These are phyloP conservation scores for Channa maculata DNA, from an alignment of 2,113 vertebrate genomes.

Conservation along the genomic window DNA sequence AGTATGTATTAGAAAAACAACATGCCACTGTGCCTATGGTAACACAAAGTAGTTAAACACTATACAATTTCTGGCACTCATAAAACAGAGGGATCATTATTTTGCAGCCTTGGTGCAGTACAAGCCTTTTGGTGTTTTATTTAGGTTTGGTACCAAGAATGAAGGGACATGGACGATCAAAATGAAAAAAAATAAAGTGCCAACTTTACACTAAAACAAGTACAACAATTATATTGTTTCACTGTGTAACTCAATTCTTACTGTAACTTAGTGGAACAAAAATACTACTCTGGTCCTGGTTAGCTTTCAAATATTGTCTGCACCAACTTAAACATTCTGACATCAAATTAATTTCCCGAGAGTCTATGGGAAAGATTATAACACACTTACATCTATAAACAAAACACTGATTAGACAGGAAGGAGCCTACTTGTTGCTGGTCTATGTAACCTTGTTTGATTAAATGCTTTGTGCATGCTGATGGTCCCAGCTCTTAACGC, in stretches of 20 bases:
- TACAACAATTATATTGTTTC: too few relatives aligned
- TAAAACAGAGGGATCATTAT: too few relatives aligned
- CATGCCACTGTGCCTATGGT: too few relatives aligned
- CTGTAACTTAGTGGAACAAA: too few relatives aligned
- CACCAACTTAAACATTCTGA: not conserved
- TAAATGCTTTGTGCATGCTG: conserved; percentile 13
- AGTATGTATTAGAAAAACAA: too few relatives aligned
- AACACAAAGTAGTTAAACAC: too few relatives aligned
- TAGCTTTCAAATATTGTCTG: not conserved
- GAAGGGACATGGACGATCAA: too few relatives aligned
- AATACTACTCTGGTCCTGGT: not conserved
- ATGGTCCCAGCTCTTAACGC: not conserved
- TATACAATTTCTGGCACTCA: too few relatives aligned
- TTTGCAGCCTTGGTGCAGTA: too few relatives aligned
- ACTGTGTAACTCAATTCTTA: not conserved
- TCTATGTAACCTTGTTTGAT: not conserved
- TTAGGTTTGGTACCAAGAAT: too few relatives aligned
- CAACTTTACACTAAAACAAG: not conserved
- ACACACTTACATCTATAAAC: not conserved
- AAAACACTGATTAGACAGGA: not conserved
- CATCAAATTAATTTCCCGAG: not conserved
- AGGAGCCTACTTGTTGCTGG: not conserved
- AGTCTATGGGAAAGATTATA: not conserved
- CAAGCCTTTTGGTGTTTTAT: too few relatives aligned
- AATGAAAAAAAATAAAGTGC: not conserved